A percentile compares a stretch with the other conserved stretches of the same genome.
Conservation (phyloP, 2,113 vertebrate species). For the Halcyon senegalensis region DNA sequence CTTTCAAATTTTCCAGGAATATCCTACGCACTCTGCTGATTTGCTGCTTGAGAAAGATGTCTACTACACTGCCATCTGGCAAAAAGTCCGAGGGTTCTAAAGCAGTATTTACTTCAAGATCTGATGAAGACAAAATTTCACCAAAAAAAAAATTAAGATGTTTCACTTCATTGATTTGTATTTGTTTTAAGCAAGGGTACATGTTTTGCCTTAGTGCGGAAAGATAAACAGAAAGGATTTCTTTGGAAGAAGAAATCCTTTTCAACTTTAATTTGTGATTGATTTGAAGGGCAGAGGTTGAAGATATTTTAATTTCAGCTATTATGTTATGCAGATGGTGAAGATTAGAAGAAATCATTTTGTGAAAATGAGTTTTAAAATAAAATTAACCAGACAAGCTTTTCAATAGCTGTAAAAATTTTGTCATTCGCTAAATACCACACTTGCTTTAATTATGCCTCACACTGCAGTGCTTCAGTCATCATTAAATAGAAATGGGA, state of each 20-base stretch:
- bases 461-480: background rate
- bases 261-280: constrained; percentile 39
- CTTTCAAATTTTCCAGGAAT: background rate
- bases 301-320: constrained; percentile 64
- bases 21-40: background rate
- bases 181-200: background rate
- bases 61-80: background rate
- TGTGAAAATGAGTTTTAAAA: constrained; percentile 62
- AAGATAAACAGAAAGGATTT: background rate
- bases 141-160: background rate
- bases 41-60: background rate
- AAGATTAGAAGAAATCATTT: constrained; percentile 47
- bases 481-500: background rate
- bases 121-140: background rate
- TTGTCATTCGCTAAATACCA: constrained; percentile 27
- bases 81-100: background rate
- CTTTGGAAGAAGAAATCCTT: background rate
- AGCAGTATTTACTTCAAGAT: background rate
- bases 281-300: constrained; percentile 49
- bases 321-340: constrained; percentile 18
- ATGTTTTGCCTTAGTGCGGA: background rate
- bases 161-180: background rate
- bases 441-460: constrained; percentile 10
- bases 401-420: constrained; percentile 23
- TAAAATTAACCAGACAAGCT: constrained; percentile 33